phyloP scores from a whole-genome alignment of 2,113 vertebrate species.

The Rhadina sibilatrix region DNA sequence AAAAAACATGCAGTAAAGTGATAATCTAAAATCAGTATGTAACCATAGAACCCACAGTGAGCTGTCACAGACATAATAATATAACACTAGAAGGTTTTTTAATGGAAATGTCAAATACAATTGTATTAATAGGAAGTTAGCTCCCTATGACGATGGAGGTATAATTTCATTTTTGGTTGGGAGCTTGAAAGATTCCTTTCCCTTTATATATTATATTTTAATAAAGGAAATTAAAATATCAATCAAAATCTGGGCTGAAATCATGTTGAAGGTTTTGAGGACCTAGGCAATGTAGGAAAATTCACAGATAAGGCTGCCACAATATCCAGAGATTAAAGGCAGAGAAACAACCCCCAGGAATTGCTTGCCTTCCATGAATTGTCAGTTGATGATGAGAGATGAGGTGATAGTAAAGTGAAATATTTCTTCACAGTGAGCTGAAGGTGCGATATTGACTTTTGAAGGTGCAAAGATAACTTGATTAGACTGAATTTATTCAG shows the following conservation, averaged over 20 bases:
- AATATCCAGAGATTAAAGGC: slow-evolving; percentile 13
- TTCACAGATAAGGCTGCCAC: not conserved
- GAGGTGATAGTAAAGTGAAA: slow-evolving; percentile 37
- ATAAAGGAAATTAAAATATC: slow-evolving; percentile 25
- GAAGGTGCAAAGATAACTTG: slow-evolving; percentile 30
- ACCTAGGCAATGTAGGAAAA: not conserved
- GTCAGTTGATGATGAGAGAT: slow-evolving; percentile 37
- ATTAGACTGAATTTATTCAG: slow-evolving; percentile 13
- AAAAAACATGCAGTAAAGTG: not conserved
- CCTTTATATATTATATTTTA: not conserved
- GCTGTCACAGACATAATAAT: not conserved
- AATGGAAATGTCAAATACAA: slow-evolving; percentile 51
- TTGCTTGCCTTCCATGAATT: slow-evolving; percentile 12
- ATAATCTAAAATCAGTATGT: slow-evolving; percentile 17
- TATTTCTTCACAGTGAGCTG: slow-evolving; percentile 26
- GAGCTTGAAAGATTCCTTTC: slow-evolving; percentile 10
- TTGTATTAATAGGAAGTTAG: slow-evolving; percentile 27
- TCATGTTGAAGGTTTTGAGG: slow-evolving; percentile 1
- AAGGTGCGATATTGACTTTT: slow-evolving; percentile 51
- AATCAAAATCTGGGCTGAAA: slow-evolving; percentile 28
- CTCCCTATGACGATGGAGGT: not conserved
- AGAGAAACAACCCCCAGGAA: not conserved
- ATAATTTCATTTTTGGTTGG: not conserved
- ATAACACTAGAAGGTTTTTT: slow-evolving; percentile 4
- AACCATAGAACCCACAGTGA: not conserved